Evolutionary conservation across 64 coral and sea anemone genomes (phyloP), one percentile per base, ranked within the genome.

Genomic region (Platygyra sinensis): DNA sequence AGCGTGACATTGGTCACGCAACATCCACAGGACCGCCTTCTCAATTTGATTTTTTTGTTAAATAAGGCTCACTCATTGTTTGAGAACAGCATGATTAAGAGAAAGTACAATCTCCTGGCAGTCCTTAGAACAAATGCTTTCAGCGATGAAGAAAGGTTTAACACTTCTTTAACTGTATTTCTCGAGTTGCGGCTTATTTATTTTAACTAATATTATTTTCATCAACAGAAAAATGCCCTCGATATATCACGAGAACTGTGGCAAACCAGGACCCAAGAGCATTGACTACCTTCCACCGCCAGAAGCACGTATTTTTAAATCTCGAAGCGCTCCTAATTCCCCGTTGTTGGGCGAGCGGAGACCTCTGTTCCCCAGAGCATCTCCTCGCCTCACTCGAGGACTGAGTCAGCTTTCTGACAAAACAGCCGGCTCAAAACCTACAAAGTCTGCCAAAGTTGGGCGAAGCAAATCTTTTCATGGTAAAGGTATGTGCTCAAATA

Each of bases 241-340:
- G 2, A 73, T 92, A 4, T 98, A 98, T 79, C 96, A 98, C 39
- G 96, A 98, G n/a, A 73, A 95, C 30, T 98, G 96, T 52, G 88
- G 93, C 24, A 98, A 98, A 51, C 96, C 96, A 24, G 96, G 96
- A 14, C 97, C 97, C 1, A 96, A 86, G 64, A 99, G 97, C 76
- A 93, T 86, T 39, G 94, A 90, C 5, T 99, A 96, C 39, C 22
- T 99, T 28, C 97, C 97, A 1, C 97, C 97, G 5, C 78, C 94
- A 5, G 97, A 99, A 31, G 91, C 93, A 27, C 74, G 97, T 14
- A 10, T 78, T 7, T 99, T 99, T 74, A 95, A 98, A 29, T 98
- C 96, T 8, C 87, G 96, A 13, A 98, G 96, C 75, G 96, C 96
- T 19, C 96, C 96, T 0, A 95, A 92, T 73, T 94, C 92, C 8